Percentiles rank a stretch among this genome's conserved stretches.
Conservation (phyloP, 2,888 invertebrate genomes). For the Nasonia oneida region DNA sequence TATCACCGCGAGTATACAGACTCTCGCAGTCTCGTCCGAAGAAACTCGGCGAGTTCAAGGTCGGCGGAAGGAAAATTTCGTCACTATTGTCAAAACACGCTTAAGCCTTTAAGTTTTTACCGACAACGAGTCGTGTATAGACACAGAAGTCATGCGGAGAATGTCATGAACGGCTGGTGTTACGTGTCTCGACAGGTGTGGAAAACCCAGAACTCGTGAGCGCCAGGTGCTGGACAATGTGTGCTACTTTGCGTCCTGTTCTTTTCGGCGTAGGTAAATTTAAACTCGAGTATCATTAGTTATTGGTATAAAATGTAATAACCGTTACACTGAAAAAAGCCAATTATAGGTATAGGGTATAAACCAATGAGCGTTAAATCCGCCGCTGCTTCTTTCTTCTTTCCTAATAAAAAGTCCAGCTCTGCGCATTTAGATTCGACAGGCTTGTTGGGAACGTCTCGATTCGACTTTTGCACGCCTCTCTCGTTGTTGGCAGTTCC, state of each 20-base stretch:
- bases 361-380: neutral
- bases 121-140: neutral
- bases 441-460: neutral
- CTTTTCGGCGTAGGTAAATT: neutral
- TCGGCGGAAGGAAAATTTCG: neutral
- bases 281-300: neutral
- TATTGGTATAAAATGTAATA: neutral
- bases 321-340: neutral
- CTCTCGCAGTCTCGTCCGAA: neutral
- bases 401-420: neutral
- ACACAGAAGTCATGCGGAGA: neutral
- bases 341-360: neutral
- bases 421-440: neutral
- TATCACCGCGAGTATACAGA: neutral
- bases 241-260: neutral
- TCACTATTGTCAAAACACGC: neutral
- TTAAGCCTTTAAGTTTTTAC: neutral
- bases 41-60: neutral
- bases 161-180: neutral
- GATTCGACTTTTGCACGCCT: neutral
- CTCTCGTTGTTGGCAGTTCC: slow-evolving; percentile 62
- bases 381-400: neutral
- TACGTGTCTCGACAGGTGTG: neutral
- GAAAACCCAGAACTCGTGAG: neutral
- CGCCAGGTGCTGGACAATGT: slow-evolving; percentile 16